These are phyloP conservation scores for Melanogrammus aeglefinus DNA, from an alignment of 2,797 vertebrate species.

Conservation along the genomic window DNA sequence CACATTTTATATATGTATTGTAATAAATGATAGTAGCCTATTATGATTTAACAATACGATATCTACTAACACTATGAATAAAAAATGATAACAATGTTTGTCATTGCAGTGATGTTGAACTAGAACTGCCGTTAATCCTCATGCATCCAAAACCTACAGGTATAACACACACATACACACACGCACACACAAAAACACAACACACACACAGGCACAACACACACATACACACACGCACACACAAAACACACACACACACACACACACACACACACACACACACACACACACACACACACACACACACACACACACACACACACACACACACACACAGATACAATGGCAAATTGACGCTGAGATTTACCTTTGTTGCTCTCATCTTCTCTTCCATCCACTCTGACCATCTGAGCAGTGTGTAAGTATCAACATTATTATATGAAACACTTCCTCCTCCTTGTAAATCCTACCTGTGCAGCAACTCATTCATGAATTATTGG, in stretches of 20 bases:
- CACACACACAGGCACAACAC: not conserved
- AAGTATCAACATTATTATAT: not conserved
- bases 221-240: conserved; percentile 6
- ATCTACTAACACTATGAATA: not conserved
- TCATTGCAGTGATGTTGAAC: conserved; percentile 78
- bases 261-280: not conserved
- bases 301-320: not conserved
- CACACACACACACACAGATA: not conserved
- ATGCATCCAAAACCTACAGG: conserved; percentile 87
- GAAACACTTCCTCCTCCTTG: not conserved
- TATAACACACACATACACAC: conserved; percentile 47
- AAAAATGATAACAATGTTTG: conserved; percentile 34
- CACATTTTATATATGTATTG: not conserved
- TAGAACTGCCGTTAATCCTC: conserved; percentile 82
- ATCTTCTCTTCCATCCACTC: not conserved
- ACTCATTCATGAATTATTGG: not conserved
- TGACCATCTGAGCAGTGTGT: conserved; percentile 7
- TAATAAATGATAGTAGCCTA: not conserved
- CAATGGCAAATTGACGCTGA: not conserved
- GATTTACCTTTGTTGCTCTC: conserved; percentile 3
- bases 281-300: not conserved
- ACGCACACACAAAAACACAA: conserved; percentile 4
- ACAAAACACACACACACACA: not conserved
- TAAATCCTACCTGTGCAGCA: not conserved
- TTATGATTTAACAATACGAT: not conserved